Evolutionary conservation across 2,888 invertebrate species (phyloP).

Genomic region (Ametastegia equiseti): DNA sequence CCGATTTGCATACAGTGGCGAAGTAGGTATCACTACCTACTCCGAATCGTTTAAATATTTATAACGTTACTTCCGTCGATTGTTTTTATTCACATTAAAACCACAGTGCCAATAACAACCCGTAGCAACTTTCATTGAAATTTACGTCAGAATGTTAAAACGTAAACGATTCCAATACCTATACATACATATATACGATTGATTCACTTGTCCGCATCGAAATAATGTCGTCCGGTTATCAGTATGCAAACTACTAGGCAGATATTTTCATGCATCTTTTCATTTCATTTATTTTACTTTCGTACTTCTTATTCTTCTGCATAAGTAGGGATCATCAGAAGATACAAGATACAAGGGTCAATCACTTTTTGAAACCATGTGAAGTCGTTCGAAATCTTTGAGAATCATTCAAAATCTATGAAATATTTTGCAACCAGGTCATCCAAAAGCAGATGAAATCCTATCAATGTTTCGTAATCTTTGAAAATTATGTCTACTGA

Average conservation of each 20-base stretch:
- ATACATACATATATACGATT: neutral
- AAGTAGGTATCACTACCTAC: constrained; percentile 39
- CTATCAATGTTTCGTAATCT: too few relatives aligned
- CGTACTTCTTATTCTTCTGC: neutral
- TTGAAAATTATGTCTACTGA: too few relatives aligned
- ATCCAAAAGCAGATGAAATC: too few relatives aligned
- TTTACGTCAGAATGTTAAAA: constrained; percentile 11
- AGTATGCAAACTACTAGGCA: neutral
- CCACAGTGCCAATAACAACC: constrained; percentile 16
- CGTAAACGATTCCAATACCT: neutral
- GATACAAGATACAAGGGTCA: neutral
- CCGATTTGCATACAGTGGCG: constrained; percentile 34
- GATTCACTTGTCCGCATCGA: neutral
- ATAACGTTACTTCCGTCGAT: constrained; percentile 72
- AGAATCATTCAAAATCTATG: neutral
- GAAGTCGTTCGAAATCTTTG: neutral
- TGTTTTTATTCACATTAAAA: constrained; percentile 60
- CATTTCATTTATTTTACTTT: neutral
- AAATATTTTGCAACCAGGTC: too few relatives aligned
- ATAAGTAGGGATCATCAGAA: neutral
- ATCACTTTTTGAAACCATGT: neutral
- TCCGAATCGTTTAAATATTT: constrained; percentile 67
- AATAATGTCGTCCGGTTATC: neutral
- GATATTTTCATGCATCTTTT: neutral
- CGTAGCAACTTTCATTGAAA: neutral